phyloP scores from a whole-genome alignment of 1,140 invertebrate species.

The Rhysida immarginata region DNA sequence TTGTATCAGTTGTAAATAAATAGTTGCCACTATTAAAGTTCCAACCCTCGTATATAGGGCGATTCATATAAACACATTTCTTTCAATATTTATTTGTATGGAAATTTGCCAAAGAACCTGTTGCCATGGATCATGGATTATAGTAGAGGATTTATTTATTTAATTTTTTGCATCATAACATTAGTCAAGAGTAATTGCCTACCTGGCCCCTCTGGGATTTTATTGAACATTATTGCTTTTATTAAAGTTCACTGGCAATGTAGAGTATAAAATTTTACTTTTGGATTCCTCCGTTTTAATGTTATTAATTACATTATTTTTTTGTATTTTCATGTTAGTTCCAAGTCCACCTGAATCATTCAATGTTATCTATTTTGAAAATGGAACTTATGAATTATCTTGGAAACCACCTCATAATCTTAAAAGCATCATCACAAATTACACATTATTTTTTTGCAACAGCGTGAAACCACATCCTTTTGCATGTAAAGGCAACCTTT shows the following conservation, averaged over 20 bases:
- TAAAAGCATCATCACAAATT: slow-evolving; percentile 26
- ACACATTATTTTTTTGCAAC: slow-evolving; percentile 59
- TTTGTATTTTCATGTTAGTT: slow-evolving; percentile 5
- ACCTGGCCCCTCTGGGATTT: neutral
- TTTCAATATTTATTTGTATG: too few species aligned
- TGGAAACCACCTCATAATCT: slow-evolving; percentile 40
- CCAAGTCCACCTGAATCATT: slow-evolving; percentile 35
- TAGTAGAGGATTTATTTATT: neutral
- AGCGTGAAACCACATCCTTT: slow-evolving; percentile 18
- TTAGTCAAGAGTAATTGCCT: neutral
- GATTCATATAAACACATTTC: too few species aligned
- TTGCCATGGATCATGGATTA: too few species aligned
- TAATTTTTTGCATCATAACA: neutral
- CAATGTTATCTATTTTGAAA: slow-evolving; percentile 48
- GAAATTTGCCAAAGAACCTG: too few species aligned
- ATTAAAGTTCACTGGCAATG: neutral
- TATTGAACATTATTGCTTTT: neutral
- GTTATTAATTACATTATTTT: neutral
- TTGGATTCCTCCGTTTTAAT: slow-evolving; percentile 10
- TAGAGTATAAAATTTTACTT: neutral
- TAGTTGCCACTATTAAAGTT: too few species aligned
- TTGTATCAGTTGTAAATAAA: too few species aligned
- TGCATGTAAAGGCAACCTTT: slow-evolving; percentile 34
- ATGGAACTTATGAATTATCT: slow-evolving; percentile 48
- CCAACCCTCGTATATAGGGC: too few species aligned